These are phyloP conservation scores for Girardia tigrina DNA, from an alignment of 2,888 invertebrate species.

Conservation along the genomic window DNA sequence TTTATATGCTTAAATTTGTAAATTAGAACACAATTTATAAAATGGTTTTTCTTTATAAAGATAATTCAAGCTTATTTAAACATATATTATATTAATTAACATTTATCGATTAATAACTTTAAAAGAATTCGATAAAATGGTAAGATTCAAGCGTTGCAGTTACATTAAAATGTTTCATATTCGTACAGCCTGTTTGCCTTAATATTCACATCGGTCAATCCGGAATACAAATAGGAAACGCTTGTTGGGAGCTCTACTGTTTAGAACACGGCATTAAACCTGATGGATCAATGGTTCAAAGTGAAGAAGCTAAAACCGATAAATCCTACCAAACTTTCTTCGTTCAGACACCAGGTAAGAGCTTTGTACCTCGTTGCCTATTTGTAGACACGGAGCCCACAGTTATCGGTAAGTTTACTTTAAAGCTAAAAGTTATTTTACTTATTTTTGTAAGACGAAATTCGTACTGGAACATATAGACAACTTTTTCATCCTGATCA, in stretches of 20 bases:
- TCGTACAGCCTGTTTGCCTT: conserved; percentile 46
- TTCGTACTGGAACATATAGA: conserved; percentile 43
- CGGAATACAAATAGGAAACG: conserved; percentile 52
- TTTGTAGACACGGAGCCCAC: conserved; percentile 31
- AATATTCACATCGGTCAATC: conserved; percentile 51
- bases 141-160: not conserved
- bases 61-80: too few relatives aligned
- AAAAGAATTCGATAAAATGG: not conserved
- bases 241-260: conserved; percentile 53
- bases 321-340: conserved; percentile 30
- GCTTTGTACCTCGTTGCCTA: conserved; percentile 28
- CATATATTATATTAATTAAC: not conserved
- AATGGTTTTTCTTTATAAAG: too few relatives aligned
- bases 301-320: not conserved
- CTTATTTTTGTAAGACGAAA: conserved; percentile 40
- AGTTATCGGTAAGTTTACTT: conserved; percentile 32
- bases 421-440: not conserved
- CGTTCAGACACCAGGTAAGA: not conserved
- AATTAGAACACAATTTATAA: too few relatives aligned
- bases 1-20: too few relatives aligned
- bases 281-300: conserved; percentile 40
- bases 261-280: conserved; percentile 52
- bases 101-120: not conserved
- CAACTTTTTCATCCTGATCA: conserved; percentile 47
- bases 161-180: not conserved